Conservation (phyloP, 2,113 vertebrate species). For the Osmerus eperlanus region DNA sequence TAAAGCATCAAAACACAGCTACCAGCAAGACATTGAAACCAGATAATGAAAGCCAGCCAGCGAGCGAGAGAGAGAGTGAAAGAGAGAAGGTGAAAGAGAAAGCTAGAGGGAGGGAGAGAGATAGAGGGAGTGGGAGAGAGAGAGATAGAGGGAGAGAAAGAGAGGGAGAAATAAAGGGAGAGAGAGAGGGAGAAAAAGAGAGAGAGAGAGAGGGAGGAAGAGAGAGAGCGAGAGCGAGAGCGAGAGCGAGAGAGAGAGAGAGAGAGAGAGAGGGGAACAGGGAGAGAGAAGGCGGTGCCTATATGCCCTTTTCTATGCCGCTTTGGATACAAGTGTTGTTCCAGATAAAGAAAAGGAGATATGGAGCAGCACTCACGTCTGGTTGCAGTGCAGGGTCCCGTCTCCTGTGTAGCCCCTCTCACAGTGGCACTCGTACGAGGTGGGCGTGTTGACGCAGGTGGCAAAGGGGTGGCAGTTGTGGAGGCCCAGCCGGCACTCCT, state of each 20-base stretch:
- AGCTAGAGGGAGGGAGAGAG: neutral
- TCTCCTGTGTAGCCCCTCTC: constrained; percentile 86
- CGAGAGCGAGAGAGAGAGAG: neutral
- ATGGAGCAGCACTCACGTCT: constrained; percentile 74
- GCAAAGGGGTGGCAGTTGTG: constrained; percentile 83
- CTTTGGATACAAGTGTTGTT: no score
- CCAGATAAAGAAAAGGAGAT: no score
- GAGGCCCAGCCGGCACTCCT: constrained; percentile 86
- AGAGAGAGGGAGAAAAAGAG: neutral
- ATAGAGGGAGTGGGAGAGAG: neutral
- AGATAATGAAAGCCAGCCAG: neutral
- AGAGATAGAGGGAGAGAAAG: neutral
- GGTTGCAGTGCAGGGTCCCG: constrained; percentile 84
- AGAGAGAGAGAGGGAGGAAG: neutral
- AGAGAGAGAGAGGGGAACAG: neutral
- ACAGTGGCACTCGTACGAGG: constrained; percentile 90
- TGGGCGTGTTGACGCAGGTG: constrained; percentile 85
- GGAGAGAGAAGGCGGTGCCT: neutral
- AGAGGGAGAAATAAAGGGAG: neutral
- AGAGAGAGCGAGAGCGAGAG: neutral
- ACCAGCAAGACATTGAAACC: neutral
- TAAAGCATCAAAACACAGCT: neutral
- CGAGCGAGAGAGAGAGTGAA: no score
- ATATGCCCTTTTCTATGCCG: no score
- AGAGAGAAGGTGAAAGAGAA: neutral